Conservation (phyloP, 2,113 vertebrate species). For the Notothenia coriiceps region DNA sequence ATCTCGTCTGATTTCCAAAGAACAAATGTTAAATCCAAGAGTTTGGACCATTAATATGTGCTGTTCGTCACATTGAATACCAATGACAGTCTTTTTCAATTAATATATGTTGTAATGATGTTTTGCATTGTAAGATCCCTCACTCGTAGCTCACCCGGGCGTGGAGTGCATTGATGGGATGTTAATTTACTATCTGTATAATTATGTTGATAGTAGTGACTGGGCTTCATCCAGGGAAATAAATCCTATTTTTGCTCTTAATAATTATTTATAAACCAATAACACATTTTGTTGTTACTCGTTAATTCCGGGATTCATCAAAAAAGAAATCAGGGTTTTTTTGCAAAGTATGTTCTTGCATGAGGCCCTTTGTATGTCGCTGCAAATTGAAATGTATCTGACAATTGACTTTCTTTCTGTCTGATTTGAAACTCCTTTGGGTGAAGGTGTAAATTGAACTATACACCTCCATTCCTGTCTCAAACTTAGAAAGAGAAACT, state of each 20-base stretch:
- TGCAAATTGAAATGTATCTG: not conserved
- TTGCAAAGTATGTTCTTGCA: no score
- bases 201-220: not conserved
- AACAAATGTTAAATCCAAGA: conserved; percentile 51
- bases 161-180: not conserved
- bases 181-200: conserved; percentile 17
- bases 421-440: conserved; percentile 8
- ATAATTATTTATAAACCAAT: no score
- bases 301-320: no score
- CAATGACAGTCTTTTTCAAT: conserved; percentile 13
- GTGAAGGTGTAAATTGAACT: conserved; percentile 43
- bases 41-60: conserved; percentile 50
- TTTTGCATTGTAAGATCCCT: conserved; percentile 26
- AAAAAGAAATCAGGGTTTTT: no score
- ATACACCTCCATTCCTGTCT: conserved; percentile 12
- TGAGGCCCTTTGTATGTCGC: not conserved
- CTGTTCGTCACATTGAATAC: conserved; percentile 34
- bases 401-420: not conserved
- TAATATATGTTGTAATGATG: conserved; percentile 30
- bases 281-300: no score
- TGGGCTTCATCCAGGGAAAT: not conserved
- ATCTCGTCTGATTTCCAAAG: conserved; percentile 28
- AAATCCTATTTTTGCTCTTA: no score
- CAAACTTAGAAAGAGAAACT: conserved; percentile 49
- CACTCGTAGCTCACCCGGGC: conserved; percentile 8